phyloP scores from a whole-genome alignment of 1,140 invertebrate genomes.

The Microplitis demolitor region DNA sequence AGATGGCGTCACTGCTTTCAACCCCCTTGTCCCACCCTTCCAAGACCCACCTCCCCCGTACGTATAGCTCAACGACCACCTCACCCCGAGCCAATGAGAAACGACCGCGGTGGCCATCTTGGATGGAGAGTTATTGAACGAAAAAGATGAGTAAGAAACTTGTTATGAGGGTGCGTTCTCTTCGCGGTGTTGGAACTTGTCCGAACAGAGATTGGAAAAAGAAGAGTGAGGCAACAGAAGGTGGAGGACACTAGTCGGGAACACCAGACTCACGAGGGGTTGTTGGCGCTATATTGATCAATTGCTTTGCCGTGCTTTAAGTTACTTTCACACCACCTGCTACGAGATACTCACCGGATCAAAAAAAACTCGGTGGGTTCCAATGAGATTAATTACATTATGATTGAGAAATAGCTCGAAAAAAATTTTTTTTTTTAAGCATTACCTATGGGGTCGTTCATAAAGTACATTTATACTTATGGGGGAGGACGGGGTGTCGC shows the following conservation, averaged over 20 bases:
- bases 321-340: constrained; percentile 49
- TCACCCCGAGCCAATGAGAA: constrained; percentile 62
- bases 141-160: constrained; percentile 65
- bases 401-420: constrained; percentile 36
- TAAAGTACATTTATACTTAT: no score
- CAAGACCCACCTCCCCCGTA: constrained; percentile 25
- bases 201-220: constrained; percentile 24
- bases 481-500: no score
- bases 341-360: background rate
- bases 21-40: constrained; percentile 40
- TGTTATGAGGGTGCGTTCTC: constrained; percentile 62
- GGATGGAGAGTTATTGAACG: constrained; percentile 64
- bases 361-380: constrained; percentile 46
- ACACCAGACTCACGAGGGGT: constrained; percentile 36
- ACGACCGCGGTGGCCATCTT: constrained; percentile 64
- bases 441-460: no score
- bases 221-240: constrained; percentile 25
- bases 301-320: constrained; percentile 61
- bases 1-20: constrained; percentile 62
- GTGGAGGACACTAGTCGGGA: constrained; percentile 18
- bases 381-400: constrained; percentile 57
- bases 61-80: constrained; percentile 54
- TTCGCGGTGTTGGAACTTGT: constrained; percentile 42
- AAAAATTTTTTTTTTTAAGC: constrained; percentile 14
- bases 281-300: constrained; percentile 63